These are phyloP conservation scores for Poeciliopsis retropinna DNA, from an alignment of 2,113 vertebrate species.

Conservation along the genomic window DNA sequence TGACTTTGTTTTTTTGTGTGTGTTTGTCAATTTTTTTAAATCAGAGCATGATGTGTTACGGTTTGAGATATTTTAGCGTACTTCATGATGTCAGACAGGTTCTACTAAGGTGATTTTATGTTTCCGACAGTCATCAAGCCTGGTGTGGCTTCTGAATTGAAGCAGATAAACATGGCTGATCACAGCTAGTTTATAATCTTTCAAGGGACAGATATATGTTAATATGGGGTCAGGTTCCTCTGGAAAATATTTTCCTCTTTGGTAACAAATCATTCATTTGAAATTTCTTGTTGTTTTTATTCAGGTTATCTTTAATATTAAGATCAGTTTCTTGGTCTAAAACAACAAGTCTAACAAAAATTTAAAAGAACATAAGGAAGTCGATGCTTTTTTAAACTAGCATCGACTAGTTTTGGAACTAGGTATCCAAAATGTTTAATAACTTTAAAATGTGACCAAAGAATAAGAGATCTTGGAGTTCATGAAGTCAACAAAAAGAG, in stretches of 20 bases:
- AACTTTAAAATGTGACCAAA: conserved; percentile 12
- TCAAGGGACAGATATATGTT: neutral
- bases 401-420: too few relatives aligned
- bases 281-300: too few relatives aligned
- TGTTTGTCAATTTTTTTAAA: neutral
- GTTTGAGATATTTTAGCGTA: neutral
- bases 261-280: too few relatives aligned
- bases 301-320: neutral
- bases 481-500: conserved; percentile 35
- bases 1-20: neutral
- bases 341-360: neutral
- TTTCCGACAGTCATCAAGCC: neutral
- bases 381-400: too few relatives aligned
- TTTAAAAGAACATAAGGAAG: neutral
- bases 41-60: neutral
- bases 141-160: neutral
- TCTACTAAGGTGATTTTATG: neutral
- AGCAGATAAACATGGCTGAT: too few relatives aligned
- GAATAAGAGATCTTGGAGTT: conserved; percentile 39
- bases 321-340: neutral
- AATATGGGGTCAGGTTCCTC: neutral
- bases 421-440: conserved; percentile 33
- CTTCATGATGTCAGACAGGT: neutral
- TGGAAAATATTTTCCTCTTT: neutral
- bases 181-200: too few relatives aligned